Conservation (phyloP, 53 echinoderm and acorn worm genomes). For the Stichopus horrens region DNA sequence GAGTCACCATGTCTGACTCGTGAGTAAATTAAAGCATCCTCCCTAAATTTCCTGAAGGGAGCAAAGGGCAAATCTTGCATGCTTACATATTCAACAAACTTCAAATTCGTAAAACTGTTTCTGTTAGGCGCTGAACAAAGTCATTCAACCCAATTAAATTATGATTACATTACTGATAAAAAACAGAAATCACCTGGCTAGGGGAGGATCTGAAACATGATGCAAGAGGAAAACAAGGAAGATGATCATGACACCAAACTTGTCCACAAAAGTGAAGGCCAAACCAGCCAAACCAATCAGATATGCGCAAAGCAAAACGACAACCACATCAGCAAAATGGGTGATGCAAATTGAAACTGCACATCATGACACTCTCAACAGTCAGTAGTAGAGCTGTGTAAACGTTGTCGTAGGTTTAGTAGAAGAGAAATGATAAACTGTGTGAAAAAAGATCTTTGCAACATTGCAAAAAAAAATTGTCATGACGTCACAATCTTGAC, state of each 20-base stretch:
- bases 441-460: too few relatives aligned
- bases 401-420: background rate
- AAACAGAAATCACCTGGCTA: too few relatives aligned
- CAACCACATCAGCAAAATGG: background rate
- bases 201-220: too few relatives aligned
- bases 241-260: too few relatives aligned
- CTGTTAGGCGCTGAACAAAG: too few relatives aligned
- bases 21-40: conserved; percentile 38
- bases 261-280: background rate
- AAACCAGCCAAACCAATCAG: background rate
- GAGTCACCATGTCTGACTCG: conserved; percentile 25
- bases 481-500: too few relatives aligned
- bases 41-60: background rate
- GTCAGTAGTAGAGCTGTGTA: background rate
- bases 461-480: too few relatives aligned
- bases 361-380: background rate
- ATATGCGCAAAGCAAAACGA: background rate
- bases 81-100: background rate
- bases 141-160: too few relatives aligned
- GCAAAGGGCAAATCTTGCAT: background rate
- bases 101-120: too few relatives aligned
- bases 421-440: too few relatives aligned
- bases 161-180: too few relatives aligned
- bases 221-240: too few relatives aligned
- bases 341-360: background rate